These are phyloP conservation scores for Calyptommatus sinebrachiatus DNA, from an alignment of 2,113 vertebrate species.

Conservation along the genomic window DNA sequence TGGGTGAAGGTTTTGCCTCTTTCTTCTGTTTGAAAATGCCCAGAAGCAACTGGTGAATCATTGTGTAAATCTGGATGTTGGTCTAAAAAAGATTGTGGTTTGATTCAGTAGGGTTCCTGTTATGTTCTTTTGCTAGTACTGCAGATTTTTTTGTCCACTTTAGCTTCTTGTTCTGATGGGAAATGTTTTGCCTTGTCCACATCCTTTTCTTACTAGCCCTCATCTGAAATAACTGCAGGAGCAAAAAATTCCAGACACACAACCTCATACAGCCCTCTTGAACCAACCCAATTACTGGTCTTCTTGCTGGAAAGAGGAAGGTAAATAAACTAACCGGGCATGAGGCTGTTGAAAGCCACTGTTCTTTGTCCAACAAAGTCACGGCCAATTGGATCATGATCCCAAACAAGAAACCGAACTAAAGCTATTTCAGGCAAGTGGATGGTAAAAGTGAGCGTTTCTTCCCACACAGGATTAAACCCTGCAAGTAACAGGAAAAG, in stretches of 20 bases:
- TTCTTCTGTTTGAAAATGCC: no score
- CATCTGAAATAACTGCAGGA: neutral
- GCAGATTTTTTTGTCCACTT: neutral
- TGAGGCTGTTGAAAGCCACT: constrained; percentile 91
- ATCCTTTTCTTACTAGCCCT: neutral
- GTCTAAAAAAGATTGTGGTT: no score
- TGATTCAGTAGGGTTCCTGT: no score
- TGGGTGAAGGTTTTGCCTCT: no score
- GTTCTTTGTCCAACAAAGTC: constrained; percentile 97
- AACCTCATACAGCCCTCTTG: neutral
- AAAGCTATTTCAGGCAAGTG: constrained; percentile 94
- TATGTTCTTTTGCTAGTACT: neutral
- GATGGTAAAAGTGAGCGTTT: constrained; percentile 92
- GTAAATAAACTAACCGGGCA: constrained; percentile 81
- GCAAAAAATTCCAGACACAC: neutral
- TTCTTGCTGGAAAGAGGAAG: neutral
- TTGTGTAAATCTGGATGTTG: no score
- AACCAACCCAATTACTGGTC: neutral
- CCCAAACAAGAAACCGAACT: constrained; percentile 96
- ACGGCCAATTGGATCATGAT: constrained; percentile 94
- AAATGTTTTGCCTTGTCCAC: neutral
- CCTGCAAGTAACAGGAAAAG: constrained; percentile 69
- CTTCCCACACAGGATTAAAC: constrained; percentile 98
- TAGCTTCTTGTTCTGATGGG: neutral
- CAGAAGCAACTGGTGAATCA: no score